Percentiles rank a stretch among this genome's conserved stretches.
These are phyloP conservation scores for Calliopum simillimum DNA, from an alignment of 2,888 invertebrate species.

Conservation along the genomic window DNA sequence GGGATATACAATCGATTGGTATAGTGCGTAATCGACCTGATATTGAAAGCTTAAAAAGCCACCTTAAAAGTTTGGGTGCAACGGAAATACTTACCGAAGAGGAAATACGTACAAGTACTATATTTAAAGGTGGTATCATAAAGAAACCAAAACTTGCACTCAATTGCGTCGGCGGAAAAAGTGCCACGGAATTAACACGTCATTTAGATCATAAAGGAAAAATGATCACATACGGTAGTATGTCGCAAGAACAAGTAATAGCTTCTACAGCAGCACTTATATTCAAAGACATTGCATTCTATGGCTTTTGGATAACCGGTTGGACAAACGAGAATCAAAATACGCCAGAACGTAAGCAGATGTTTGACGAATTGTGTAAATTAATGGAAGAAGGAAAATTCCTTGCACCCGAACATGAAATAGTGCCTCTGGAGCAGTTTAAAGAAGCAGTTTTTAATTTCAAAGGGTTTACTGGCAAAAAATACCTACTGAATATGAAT, in stretches of 20 bases:
- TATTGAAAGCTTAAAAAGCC: slow-evolving; percentile 73
- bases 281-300: slow-evolving; percentile 83
- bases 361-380: slow-evolving; percentile 80
- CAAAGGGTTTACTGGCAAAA: slow-evolving; percentile 81
- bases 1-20: slow-evolving; percentile 83
- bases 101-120: slow-evolving; percentile 74
- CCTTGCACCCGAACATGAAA: slow-evolving; percentile 76
- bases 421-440: slow-evolving; percentile 79
- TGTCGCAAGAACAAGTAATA: slow-evolving; percentile 87
- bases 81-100: slow-evolving; percentile 86
- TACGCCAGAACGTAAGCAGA: slow-evolving; percentile 72
- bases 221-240: slow-evolving; percentile 95
- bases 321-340: slow-evolving; percentile 78
- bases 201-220: slow-evolving; percentile 78
- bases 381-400: slow-evolving; percentile 78
- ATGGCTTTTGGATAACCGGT: slow-evolving; percentile 90
- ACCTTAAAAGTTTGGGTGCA: slow-evolving; percentile 82
- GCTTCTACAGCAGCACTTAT: slow-evolving; percentile 83
- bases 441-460: slow-evolving; percentile 77
- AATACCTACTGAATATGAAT: slow-evolving; percentile 72
- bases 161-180: slow-evolving; percentile 94
- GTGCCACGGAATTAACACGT: slow-evolving; percentile 82
- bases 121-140: slow-evolving; percentile 71
- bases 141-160: slow-evolving; percentile 83
- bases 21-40: slow-evolving; percentile 85